Percentiles rank a stretch among this genome's conserved stretches.
Evolutionary conservation across 2,888 invertebrate species (phyloP).

Genomic region (Platerodrilus igneus): DNA sequence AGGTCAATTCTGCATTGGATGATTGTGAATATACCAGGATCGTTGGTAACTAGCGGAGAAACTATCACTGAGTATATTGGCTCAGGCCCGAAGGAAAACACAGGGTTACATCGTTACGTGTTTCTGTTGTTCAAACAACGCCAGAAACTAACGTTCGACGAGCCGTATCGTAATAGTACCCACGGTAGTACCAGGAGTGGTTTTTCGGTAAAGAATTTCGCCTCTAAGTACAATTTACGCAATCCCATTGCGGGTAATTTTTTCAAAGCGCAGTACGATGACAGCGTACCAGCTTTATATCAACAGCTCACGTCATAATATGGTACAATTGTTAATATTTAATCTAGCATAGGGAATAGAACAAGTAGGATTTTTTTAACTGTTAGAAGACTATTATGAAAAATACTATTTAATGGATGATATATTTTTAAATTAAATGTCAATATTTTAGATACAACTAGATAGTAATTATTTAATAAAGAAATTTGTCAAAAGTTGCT

Average conservation of each 20-base stretch:
- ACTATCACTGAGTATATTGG: conserved; percentile 61
- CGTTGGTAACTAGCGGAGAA: conserved; percentile 59
- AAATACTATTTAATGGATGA: no score
- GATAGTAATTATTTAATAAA: no score
- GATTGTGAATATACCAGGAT: conserved; percentile 67
- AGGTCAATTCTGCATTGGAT: conserved; percentile 78
- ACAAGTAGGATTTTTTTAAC: no score
- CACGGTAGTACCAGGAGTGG: conserved; percentile 42
- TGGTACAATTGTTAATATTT: no score
- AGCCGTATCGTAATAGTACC: conserved; percentile 16
- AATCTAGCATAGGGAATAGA: no score
- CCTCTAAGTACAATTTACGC: conserved; percentile 55
- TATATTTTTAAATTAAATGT: no score
- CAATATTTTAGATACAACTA: no score
- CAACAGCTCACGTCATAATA: conserved; percentile 12
- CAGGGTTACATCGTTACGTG: conserved; percentile 69
- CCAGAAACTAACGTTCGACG: conserved; percentile 44
- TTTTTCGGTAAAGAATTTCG: conserved; percentile 55
- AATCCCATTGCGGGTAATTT: conserved; percentile 60
- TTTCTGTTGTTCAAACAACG: conserved; percentile 67
- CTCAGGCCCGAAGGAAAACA: conserved; percentile 67
- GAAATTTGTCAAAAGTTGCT: no score
- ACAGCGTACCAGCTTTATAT: conserved; percentile 47
- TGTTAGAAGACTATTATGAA: no score
- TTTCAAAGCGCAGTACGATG: conserved; percentile 57